Conservation (phyloP, 1,140 invertebrate species). For the Drosophila prosaltans region DNA sequence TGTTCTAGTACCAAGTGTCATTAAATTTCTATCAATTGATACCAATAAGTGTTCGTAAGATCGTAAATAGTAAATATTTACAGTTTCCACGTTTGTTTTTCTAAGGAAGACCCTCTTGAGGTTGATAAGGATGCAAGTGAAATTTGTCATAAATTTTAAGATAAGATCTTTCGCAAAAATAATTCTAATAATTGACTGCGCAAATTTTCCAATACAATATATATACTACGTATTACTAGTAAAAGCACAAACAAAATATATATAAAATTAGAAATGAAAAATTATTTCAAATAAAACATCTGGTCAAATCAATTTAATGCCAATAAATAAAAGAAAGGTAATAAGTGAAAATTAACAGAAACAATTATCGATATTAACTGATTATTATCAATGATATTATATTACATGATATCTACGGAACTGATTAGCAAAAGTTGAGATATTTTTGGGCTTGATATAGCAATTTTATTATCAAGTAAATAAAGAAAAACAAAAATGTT, state of each 20-base stretch:
- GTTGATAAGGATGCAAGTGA: neutral
- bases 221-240: no score
- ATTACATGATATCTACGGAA: no score
- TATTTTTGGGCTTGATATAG: no score
- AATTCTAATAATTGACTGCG: neutral
- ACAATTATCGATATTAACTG: neutral
- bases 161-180: neutral
- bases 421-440: no score
- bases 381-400: no score
- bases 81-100: neutral
- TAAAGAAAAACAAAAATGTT: no score
- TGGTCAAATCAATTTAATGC: neutral
- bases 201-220: neutral
- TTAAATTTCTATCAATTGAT: neutral
- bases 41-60: neutral
- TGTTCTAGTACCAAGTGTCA: neutral
- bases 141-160: neutral
- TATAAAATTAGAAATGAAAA: neutral
- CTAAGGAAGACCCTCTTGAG: neutral
- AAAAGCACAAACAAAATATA: no score
- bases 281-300: neutral
- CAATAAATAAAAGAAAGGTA: neutral
- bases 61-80: neutral
- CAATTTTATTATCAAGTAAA: no score
- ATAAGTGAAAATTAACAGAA: neutral